phyloP scores from a whole-genome alignment of 35 echinoderm and acorn worm species.

The Strongylocentrotus purpuratus region DNA sequence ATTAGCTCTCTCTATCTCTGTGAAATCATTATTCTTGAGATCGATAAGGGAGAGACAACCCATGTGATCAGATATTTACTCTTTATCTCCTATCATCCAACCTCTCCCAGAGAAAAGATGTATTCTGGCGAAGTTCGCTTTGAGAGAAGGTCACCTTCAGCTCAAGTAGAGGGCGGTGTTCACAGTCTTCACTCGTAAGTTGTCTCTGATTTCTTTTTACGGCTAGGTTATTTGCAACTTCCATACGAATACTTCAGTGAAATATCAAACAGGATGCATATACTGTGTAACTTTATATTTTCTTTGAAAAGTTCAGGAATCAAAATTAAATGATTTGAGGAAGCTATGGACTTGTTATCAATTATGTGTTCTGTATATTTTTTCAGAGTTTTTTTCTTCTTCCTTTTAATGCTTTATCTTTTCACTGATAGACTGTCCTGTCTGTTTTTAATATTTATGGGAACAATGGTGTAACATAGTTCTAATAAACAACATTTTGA shows the following conservation, averaged over 20 bases:
- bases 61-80: background rate
- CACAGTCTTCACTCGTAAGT: slow-evolving; percentile 99
- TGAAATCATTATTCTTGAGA: background rate
- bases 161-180: slow-evolving; percentile 93
- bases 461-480: background rate
- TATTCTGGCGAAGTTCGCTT: slow-evolving; percentile 82
- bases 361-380: no score
- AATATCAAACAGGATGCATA: no score
- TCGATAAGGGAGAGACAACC: background rate
- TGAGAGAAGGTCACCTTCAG: slow-evolving; percentile 93
- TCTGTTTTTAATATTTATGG: background rate
- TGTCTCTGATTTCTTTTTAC: background rate
- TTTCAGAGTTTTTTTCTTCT: no score
- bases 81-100: background rate
- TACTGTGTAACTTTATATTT: no score
- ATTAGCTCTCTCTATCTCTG: background rate
- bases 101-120: slow-evolving; percentile 80
- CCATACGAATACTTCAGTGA: no score
- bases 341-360: no score
- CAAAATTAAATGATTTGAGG: no score
- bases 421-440: background rate
- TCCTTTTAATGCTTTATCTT: background rate
- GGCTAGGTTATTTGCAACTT: no score
- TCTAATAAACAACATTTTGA: background rate
- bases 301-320: no score